Base-by-base conservation (phyloP, 2,113 vertebrate genomes). In the Chinchilla lanigera region DNA sequence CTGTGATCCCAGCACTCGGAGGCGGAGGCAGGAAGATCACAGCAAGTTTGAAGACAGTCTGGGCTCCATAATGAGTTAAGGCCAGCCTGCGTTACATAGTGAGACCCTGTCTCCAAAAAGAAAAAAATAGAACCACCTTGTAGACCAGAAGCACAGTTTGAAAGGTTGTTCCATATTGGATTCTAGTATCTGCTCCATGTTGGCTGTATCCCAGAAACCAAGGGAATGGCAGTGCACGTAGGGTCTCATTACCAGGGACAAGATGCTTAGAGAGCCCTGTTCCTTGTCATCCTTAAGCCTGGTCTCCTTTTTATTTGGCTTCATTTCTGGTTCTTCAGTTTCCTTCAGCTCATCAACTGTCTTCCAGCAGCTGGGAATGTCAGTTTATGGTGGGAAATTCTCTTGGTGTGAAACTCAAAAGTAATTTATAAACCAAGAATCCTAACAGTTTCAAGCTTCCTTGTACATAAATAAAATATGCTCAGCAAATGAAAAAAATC, bases 401-500 rank as follows among this genome's bases (percentile, higher is more conserved):
- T 96, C 93, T 88, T 95, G 96, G 94, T 97, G 97, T 97, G 97
- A 97, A 97, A 95, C 94, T 93, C 47, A 77, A 38, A 93, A 97
- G 97, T 94, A 89, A 97, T 97, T 96, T 96, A 95, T 95, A 96
- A 96, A 96, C 67, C 24, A 54, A 67, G 93, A 90, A 90, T 24
- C 12, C 17, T 63, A 95, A 94, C 97, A 97, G 95, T 94, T 97
- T 96, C 17, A 80, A 80, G 80, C 73, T 86, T 84, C 89, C 86
- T 91, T 38, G 41, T 94, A 82, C 86, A 96, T 89, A 94, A 97
- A 96, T 84, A 89, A 94, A 97, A 96, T 54, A 6, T 90, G 91
- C 54, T 94, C 30, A 75, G 89, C 92, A 81, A 73, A 86, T 91
- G 88, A 91, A 93, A 87, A 87, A 61, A 83, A 10, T 60, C 61